Percentiles rank a stretch among this genome's conserved stretches.
phyloP scores from a whole-genome alignment of 1,140 invertebrate species.

The Eumaeus atala region DNA sequence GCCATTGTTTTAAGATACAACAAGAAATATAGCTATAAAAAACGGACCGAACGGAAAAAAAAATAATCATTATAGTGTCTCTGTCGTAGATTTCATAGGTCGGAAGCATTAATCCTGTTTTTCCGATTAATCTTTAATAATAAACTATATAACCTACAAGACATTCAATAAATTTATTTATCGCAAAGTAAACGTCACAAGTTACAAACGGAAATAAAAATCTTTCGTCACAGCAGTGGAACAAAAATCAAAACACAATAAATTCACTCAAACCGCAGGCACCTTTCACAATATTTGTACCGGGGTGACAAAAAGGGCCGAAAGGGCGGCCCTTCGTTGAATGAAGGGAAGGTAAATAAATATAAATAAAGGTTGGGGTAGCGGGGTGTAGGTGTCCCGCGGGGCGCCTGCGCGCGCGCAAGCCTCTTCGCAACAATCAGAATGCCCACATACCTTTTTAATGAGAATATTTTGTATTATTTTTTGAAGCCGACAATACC shows the following conservation, averaged over 20 bases:
- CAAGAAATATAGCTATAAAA: conserved; percentile 2
- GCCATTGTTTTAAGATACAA: conserved; percentile 43
- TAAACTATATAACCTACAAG: too few relatives aligned
- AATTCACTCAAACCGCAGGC: conserved; percentile 69
- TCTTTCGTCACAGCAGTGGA: conserved; percentile 35
- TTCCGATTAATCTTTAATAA: too few relatives aligned
- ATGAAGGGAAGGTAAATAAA: conserved; percentile 74
- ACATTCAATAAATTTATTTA: background rate
- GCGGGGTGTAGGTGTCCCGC: conserved; percentile 46
- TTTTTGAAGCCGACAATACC: background rate
- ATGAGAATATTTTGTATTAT: conserved; percentile 14
- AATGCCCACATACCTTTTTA: conserved; percentile 17
- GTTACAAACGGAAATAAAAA: conserved; percentile 16
- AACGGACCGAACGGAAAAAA: too few relatives aligned
- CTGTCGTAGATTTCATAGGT: too few relatives aligned
- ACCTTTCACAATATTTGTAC: conserved; percentile 72
- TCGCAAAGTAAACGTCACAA: background rate
- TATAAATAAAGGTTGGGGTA: conserved; percentile 70
- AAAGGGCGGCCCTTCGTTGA: conserved; percentile 70
- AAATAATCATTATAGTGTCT: too few relatives aligned
- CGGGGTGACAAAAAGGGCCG: conserved; percentile 70
- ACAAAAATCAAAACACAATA: conserved; percentile 58
- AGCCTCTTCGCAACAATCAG: conserved; percentile 21
- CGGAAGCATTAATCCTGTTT: too few relatives aligned
- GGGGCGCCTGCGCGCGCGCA: conserved; percentile 51